Evolutionary conservation across 2,888 invertebrate genomes (phyloP), one percentile per base, ranked within the genome.

Genomic region (Dioctria rufipes): DNA sequence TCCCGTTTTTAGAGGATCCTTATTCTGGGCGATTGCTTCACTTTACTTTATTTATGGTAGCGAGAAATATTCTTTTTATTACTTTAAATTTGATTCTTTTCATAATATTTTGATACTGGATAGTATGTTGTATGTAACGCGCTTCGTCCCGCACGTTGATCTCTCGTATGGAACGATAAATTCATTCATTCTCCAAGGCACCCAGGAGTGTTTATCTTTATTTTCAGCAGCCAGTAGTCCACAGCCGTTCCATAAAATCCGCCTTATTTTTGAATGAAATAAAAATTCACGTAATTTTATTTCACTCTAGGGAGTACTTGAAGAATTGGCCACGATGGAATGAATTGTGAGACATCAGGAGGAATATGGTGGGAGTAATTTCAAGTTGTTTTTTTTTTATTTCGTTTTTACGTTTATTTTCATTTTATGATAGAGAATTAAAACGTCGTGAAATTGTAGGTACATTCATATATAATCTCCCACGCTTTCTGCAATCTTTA

Each of bases 261-360:
- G 13, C 49, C 25, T 8, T 42, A 46, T 46, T 51, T 49, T 49
- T 9, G 6, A 49, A 49, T 37, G 49, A 37, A 69, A 69, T 69
- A 49, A 69, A 67, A 67, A 67, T 67, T 43, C 49, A 49, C 39
- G 67, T 69, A 69, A 69, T 51, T 69, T 69, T 69, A 69, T 51
- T 69, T 37, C 46, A 6, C 67, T 69, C 67, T 37, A 4, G 51
- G 42, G 51, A 69, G 25, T 69, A 5, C 67, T 25, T 49, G 67
- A 11, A 8, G 13, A 49, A 39, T 49, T 46, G 67, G 49, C 46
- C 5, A 25, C 9, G 25, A 46, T 49, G 13, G 25, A 25, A 25
- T 25, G 25, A 25, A 25, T 25, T 25, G 25, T 25, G 25, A 2
- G 25, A 25, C 25, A 25, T 25, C 46, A 49, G 49, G 49, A 2